Evolutionary conservation across 2,797 vertebrate genomes (phyloP).

Genomic region (Pseudomugil tenellus): DNA sequence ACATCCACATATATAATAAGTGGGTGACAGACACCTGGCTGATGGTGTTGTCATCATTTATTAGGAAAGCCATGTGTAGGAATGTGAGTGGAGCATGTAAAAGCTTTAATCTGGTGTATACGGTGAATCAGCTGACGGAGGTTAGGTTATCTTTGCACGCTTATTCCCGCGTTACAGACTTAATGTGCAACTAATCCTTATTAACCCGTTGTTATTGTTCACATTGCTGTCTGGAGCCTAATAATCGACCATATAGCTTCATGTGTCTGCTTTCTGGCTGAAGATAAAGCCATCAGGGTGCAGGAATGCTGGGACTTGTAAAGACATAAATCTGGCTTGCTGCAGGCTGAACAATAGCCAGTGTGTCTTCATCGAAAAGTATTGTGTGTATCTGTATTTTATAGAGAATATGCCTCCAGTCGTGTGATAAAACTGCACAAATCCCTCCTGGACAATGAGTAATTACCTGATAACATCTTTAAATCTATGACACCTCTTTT

Average conservation of each 20-base stretch:
- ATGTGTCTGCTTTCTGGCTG: constrained; percentile 23
- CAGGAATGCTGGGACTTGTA: constrained; percentile 63
- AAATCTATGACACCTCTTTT: background rate
- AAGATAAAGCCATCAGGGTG: constrained; percentile 28
- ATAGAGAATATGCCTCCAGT: constrained; percentile 5
- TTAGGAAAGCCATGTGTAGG: constrained; percentile 50
- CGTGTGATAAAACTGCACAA: background rate
- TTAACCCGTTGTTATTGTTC: constrained; percentile 44
- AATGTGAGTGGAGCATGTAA: constrained; percentile 50
- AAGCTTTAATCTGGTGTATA: constrained; percentile 61
- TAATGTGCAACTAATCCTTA: constrained; percentile 34
- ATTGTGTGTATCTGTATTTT: constrained; percentile 22
- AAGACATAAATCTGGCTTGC: constrained; percentile 48
- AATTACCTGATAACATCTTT: constrained; percentile 20
- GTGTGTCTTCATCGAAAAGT: constrained; percentile 46
- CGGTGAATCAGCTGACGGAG: constrained; percentile 67
- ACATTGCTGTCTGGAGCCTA: constrained; percentile 32
- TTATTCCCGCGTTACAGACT: constrained; percentile 21
- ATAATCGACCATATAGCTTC: constrained; percentile 18
- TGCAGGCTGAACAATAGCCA: constrained; percentile 64
- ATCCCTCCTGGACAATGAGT: constrained; percentile 11
- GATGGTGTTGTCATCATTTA: background rate
- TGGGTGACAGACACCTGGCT: background rate
- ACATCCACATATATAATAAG: too few species aligned
- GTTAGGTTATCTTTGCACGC: constrained; percentile 41